Percentiles rank a stretch among this genome's conserved stretches.
Evolutionary conservation across 1,140 invertebrate genomes (phyloP).

Genomic region (Eriocheir sinensis): DNA sequence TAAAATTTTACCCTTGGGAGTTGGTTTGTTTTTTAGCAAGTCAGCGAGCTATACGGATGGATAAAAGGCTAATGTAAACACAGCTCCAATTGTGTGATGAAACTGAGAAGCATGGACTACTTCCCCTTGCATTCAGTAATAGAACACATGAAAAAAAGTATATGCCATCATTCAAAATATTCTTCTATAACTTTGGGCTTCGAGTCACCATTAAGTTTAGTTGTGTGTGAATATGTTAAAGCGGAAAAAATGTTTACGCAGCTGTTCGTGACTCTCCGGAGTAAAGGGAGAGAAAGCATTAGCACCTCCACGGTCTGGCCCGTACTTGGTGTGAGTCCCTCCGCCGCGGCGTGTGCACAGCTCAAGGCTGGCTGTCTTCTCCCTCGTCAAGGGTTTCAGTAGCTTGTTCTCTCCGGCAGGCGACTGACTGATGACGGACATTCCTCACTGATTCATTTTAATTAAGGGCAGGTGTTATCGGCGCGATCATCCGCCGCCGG

Average conservation of each 20-base stretch:
- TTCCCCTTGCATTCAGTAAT: too few relatives aligned
- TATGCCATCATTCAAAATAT: too few relatives aligned
- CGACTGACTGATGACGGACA: conserved; percentile 11
- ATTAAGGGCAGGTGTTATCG: conserved; percentile 23
- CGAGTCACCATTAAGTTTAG: too few relatives aligned
- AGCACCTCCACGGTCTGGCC: not conserved
- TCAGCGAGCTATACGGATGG: too few relatives aligned
- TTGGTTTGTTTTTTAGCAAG: too few relatives aligned
- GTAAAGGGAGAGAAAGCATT: not conserved
- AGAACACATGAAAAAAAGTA: too few relatives aligned
- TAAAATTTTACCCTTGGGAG: too few relatives aligned
- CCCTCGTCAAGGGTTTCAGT: not conserved
- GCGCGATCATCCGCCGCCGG: not conserved
- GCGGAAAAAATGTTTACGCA: not conserved
- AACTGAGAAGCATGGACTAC: too few relatives aligned
- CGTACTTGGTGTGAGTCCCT: not conserved
- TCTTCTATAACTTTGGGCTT: too few relatives aligned
- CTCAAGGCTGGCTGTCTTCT: not conserved
- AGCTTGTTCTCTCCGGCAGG: not conserved
- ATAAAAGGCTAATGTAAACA: too few relatives aligned
- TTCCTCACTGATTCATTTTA: not conserved
- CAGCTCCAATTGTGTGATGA: too few relatives aligned
- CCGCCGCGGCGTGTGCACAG: not conserved
- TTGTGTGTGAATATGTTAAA: too few relatives aligned
- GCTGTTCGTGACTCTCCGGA: not conserved